Evolutionary conservation across 2,797 vertebrate species (phyloP), one percentile per base, ranked within the genome.

Genomic region (Macroramphosus scolopax): DNA sequence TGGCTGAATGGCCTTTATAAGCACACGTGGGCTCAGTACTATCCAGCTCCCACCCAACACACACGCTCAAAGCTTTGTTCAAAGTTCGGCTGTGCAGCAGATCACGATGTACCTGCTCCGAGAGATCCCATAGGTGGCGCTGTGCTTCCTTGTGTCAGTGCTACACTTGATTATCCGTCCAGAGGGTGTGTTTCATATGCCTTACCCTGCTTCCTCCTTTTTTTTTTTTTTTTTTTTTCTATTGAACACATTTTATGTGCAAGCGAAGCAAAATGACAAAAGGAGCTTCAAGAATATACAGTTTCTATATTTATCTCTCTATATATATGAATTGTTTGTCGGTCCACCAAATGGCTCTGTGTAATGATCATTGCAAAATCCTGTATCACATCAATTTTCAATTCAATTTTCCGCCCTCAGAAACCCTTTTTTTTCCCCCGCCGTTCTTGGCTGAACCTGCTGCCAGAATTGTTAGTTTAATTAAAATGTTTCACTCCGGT

Each of bases 21-120:
- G 82, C 86, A 81, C 70, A 83, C 24, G 59, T 80, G 74, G 82
- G 79, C 74, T 61, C 63, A 51, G 34, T 76, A 68, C 65, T 68
- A 48, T 57, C 44, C 18, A 75, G 74, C 43, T 73, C 60, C 71
- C 63, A 69, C 65, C 71, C 64, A 48, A 67, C 59, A 49, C 53
- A 39, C 30, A 52, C 46, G 39, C 40, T 44, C 11, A 39, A 68
- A 72, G 78, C 72, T 81, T 78, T 82, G 68, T 84, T 82, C 47
- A 60, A 80, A 82, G 51, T 84, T 66, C 71, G 78, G 79, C 80
- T 86, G 85, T 83, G 81, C 80, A 75, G 81, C 80, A 84, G 85
- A 77, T 78, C 68, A 62, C 62, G 47, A 37, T 75, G 59, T 80
- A 71, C 69, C 67, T 76, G 62, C 78, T 85, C 55, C 34, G 73